Base-by-base conservation (phyloP, 2,888 invertebrate genomes). In the Plebejus melissa region DNA sequence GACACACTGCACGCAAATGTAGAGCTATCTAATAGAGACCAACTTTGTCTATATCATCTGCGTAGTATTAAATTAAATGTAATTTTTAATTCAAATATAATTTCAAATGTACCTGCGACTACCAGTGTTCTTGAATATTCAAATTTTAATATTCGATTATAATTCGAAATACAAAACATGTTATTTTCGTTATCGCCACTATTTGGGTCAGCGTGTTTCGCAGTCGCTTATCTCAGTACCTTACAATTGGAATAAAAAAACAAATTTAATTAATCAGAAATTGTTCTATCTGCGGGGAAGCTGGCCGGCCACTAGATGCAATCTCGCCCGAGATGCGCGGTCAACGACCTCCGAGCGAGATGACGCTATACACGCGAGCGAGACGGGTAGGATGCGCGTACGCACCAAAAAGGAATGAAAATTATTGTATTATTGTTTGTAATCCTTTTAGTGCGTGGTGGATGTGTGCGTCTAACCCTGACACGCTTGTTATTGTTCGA, bases 371-470 rank as follows among this genome's bases (percentile, higher is more conserved):
- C 80, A 88, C 81, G 82, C 82, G 87, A 91, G 81, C 81, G 87
- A 81, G 87, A 89, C 84, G 82, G 83, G 83, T 83, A 86, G 83
- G 85, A 88, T 90, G 90, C 90, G 90, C 92, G 92, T 93, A 93
- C 93, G 91, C 93, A 91, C 89, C 89, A 89, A 91, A 91, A 90
- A 91, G 88, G 89, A 93, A 91, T 90, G 87, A 90, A 93, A 90
- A 90, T 90, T 82, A 89, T 91, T 90, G 86, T 91, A 86, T 89
- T 89, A 90, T 88, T 90, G 88, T 90, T 89, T 88, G 87, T 87
- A 88, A 86, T 88, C 86, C 85, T 87, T 88, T 85, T 76, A 74
- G 85, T 86, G 80, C 84, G 81, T 84, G 82, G 81, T 82, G 83
- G 78, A 78, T 84, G 85, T 86, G 86, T 87, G 86, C 80, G 82